Conservation (phyloP, 2,113 vertebrate genomes). For the Mungos mungo region DNA sequence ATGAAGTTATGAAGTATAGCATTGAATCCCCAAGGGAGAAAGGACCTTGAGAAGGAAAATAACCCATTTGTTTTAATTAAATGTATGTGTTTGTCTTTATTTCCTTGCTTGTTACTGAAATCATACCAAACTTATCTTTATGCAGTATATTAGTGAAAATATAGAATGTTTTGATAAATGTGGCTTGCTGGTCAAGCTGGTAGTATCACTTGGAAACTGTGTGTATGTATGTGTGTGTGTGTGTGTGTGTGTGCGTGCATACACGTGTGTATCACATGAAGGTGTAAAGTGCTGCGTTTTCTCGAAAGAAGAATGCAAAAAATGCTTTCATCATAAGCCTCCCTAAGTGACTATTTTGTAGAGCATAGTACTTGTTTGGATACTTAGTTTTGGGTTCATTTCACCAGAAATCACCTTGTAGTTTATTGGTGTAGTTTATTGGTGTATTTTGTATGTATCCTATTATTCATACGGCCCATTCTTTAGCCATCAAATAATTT, state of each 20-base stretch:
- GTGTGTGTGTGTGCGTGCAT: neutral
- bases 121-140: neutral
- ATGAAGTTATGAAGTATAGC: neutral
- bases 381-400: neutral
- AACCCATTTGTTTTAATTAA: constrained; percentile 32
- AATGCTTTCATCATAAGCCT: neutral
- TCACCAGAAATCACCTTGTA: neutral
- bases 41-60: constrained; percentile 5
- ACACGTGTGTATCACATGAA: neutral
- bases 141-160: constrained; percentile 38
- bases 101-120: constrained; percentile 40
- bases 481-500: neutral
- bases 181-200: neutral
- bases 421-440: constrained; percentile 41
- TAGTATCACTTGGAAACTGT: neutral
- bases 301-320: neutral
- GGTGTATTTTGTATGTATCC: neutral
- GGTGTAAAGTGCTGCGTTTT: neutral
- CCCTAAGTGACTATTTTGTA: neutral
- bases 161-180: neutral
- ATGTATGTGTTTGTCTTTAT: constrained; percentile 41
- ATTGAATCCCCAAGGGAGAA: neutral
- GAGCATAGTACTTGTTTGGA: neutral
- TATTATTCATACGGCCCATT: neutral
- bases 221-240: neutral